Evolutionary conservation across 2,888 invertebrate species (phyloP).

Genomic region (Salticus scenicus): DNA sequence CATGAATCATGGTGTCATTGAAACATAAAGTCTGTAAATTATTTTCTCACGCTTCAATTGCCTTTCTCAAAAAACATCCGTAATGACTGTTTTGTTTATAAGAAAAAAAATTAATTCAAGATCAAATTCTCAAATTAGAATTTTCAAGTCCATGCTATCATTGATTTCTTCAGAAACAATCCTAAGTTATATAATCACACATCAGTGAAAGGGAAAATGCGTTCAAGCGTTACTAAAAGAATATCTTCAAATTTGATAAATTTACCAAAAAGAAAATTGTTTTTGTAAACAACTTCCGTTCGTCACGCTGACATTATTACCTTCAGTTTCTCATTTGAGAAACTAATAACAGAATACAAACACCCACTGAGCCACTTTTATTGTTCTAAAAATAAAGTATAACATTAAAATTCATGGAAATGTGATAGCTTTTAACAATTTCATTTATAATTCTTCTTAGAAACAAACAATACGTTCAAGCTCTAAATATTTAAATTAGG

Average conservation of each 20-base stretch:
- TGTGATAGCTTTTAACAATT: too few species aligned
- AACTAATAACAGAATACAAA: background rate
- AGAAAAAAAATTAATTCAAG: background rate
- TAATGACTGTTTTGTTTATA: background rate
- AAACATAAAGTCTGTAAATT: too few species aligned
- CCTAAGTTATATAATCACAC: too few species aligned
- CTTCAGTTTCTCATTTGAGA: background rate
- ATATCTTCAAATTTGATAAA: background rate
- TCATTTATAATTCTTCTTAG: too few species aligned
- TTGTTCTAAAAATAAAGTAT: background rate
- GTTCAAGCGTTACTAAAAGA: background rate
- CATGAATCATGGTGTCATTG: too few species aligned
- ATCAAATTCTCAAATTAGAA: background rate
- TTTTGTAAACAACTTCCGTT: constrained; percentile 5
- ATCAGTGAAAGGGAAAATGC: background rate
- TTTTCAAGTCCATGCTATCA: background rate
- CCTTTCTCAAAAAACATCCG: too few species aligned
- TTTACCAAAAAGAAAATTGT: background rate
- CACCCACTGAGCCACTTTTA: background rate
- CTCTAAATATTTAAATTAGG: too few species aligned
- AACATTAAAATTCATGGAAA: too few species aligned
- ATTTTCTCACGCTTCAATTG: too few species aligned
- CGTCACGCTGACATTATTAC: background rate
- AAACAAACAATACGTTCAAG: too few species aligned
- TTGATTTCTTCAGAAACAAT: background rate